Base-by-base conservation (phyloP, 2,113 vertebrate genomes). In the Thalassoma bifasciatum region DNA sequence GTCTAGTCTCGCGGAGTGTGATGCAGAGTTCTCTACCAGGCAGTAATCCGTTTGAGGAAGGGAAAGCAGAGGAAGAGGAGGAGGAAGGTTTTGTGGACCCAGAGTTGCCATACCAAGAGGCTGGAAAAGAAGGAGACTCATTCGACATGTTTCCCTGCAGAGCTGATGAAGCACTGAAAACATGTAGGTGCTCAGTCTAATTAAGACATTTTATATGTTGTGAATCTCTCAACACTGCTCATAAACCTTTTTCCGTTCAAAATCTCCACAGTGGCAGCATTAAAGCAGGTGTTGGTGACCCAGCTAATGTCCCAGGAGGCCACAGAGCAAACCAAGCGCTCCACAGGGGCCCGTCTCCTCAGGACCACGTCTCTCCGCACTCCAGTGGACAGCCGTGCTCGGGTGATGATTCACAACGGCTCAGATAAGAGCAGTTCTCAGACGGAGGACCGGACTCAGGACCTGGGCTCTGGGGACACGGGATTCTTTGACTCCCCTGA, bases 401-500 rank as follows among this genome's bases (percentile, higher is more conserved):
- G 85, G 11, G 86, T 84, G 58, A 73, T 72, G 69, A 74, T 85
- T 59, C 90, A 90, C 83, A 91, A 92, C 11, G 87, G 89, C 62
- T 88, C 89, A 0, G 88, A 85, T 52, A 91, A 80, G 58, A 79
- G 22, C 47, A 85, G 60, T 23, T 74, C 73, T 5, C 81, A 85
- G 71, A 78, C 79, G 0, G 88, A 89, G 11, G 89, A 91, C 50
- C 64, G 76, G 10, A 49, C 82, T 26, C 92, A 90, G 82, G 94
- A 94, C 67, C 74, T 88, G 52, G 89, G 85, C 61, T 92, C 92
- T 0, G 89, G 91, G 34, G 96, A 98, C 50, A 93, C 93, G 0
- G 95, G 94, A 66, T 98, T 97, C 93, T 98, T 97, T 60, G 97
- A 98, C 76, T 94, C 95, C 46, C 95, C 92, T 36, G 97, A 98